phyloP scores from a whole-genome alignment of 2,888 invertebrate genomes.

The Keiferia lycopersicella region DNA sequence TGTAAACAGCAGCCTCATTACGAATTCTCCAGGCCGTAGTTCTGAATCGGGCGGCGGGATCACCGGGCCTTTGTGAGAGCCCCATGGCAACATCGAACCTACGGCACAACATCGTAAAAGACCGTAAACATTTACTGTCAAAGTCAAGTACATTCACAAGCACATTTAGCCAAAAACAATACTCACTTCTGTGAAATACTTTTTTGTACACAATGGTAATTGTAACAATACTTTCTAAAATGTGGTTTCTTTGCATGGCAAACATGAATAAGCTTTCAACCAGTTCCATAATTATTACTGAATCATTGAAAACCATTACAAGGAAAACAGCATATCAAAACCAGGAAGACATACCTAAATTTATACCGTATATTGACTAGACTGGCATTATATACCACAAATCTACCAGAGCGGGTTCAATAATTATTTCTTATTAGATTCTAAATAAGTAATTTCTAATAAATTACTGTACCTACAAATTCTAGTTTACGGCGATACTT shows the following conservation, averaged over 20 bases:
- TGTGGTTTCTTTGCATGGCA: not conserved
- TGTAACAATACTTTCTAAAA: not conserved
- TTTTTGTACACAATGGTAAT: slow-evolving; percentile 14
- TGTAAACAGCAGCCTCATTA: slow-evolving; percentile 96
- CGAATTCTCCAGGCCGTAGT: slow-evolving; percentile 95
- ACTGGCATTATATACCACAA: not conserved
- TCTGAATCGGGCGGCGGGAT: slow-evolving; percentile 82
- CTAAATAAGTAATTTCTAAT: too few species aligned
- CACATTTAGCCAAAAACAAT: not conserved
- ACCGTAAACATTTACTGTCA: not conserved
- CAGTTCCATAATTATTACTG: not conserved
- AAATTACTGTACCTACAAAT: too few species aligned
- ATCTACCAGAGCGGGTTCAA: too few species aligned
- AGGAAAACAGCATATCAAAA: not conserved
- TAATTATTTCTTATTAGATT: too few species aligned
- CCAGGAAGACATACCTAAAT: not conserved
- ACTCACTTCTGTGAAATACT: not conserved
- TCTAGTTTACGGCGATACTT: too few species aligned
- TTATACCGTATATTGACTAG: not conserved
- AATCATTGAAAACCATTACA: not conserved
- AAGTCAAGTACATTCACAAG: not conserved
- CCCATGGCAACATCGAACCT: slow-evolving; percentile 89
- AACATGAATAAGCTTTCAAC: not conserved
- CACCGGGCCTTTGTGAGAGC: slow-evolving; percentile 87
- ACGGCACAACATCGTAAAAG: not conserved